These are phyloP conservation scores for Prionace glauca DNA, from an alignment of 2,797 vertebrate genomes.

Conservation along the genomic window DNA sequence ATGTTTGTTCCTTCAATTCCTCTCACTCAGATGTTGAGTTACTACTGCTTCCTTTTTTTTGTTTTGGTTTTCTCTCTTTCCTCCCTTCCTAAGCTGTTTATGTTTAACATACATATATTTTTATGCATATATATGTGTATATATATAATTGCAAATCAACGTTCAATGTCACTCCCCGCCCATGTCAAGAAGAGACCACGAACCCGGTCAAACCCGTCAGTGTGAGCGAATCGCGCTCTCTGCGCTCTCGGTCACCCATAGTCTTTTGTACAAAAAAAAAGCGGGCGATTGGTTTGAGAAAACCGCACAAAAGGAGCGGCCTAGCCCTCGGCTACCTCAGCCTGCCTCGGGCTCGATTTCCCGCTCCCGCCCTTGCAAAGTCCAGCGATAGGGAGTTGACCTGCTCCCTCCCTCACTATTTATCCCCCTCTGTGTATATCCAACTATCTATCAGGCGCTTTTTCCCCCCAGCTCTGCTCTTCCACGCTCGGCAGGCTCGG, in stretches of 20 bases:
- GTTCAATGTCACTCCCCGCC: conserved; percentile 45
- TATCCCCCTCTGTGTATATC: background rate
- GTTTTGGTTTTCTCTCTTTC: background rate
- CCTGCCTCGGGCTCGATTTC: background rate
- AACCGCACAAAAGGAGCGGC: conserved; percentile 17
- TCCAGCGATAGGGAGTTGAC: background rate
- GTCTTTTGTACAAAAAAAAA: conserved; percentile 49
- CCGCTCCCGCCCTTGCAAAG: background rate
- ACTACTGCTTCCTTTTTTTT: background rate
- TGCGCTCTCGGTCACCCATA: conserved; percentile 95
- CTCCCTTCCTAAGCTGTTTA: conserved; percentile 3
- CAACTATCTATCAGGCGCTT: background rate
- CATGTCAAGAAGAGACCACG: conserved; percentile 99
- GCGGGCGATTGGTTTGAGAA: conserved; percentile 15
- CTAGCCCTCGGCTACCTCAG: background rate
- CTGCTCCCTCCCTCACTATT: background rate
- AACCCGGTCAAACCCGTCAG: conserved; percentile 81
- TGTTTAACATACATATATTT: conserved; percentile 20
- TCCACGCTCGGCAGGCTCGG: background rate
- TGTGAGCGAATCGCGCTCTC: conserved; percentile 68
- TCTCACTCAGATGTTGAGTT: background rate
- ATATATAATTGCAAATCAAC: conserved; percentile 15
- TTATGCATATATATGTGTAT: background rate
- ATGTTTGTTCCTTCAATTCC: background rate
- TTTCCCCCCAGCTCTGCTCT: background rate